Percentiles rank a stretch among this genome's conserved stretches.
Evolutionary conservation across 2,888 invertebrate species (phyloP).

Genomic region (Drosophila quinaria): DNA sequence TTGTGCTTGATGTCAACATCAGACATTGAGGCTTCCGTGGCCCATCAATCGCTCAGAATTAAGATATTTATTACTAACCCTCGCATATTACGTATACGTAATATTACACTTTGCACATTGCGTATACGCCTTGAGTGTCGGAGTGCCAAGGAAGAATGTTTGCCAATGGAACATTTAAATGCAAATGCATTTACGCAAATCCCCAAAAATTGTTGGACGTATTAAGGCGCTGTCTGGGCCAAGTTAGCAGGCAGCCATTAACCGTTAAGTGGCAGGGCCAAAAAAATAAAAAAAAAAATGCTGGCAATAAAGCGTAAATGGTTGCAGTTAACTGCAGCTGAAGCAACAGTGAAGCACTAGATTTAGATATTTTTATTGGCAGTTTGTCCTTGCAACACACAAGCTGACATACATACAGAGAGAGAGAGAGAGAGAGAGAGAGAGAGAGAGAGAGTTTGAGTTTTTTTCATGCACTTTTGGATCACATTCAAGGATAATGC

Average conservation of each 20-base stretch:
- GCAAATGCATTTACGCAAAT: slow-evolving; percentile 45
- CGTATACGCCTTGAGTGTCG: slow-evolving; percentile 27
- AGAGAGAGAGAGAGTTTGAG: background rate
- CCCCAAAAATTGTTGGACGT: slow-evolving; percentile 9
- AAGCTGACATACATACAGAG: slow-evolving; percentile 7
- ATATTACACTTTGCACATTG: slow-evolving; percentile 17
- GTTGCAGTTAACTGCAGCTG: slow-evolving; percentile 42
- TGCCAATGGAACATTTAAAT: slow-evolving; percentile 56
- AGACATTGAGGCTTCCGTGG: slow-evolving; percentile 42
- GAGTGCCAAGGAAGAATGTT: slow-evolving; percentile 1
- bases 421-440: slow-evolving; percentile 8
- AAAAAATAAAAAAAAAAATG: background rate
- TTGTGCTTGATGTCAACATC: slow-evolving; percentile 25
- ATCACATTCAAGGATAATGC: slow-evolving; percentile 57
- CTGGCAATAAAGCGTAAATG: slow-evolving; percentile 50
- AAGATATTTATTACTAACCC: slow-evolving; percentile 71
- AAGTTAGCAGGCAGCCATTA: slow-evolving; percentile 29
- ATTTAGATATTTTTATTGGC: slow-evolving; percentile 13
- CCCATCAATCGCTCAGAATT: slow-evolving; percentile 75
- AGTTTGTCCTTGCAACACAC: slow-evolving; percentile 24
- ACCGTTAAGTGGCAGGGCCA: slow-evolving; percentile 35
- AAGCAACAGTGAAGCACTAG: slow-evolving; percentile 3
- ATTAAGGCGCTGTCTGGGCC: slow-evolving; percentile 3
- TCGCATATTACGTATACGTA: slow-evolving; percentile 30
- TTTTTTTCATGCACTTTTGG: slow-evolving; percentile 49